Percentiles rank a stretch among this genome's conserved stretches.
Evolutionary conservation across 2,113 vertebrate genomes (phyloP).

Genomic region (Zingel zingel): DNA sequence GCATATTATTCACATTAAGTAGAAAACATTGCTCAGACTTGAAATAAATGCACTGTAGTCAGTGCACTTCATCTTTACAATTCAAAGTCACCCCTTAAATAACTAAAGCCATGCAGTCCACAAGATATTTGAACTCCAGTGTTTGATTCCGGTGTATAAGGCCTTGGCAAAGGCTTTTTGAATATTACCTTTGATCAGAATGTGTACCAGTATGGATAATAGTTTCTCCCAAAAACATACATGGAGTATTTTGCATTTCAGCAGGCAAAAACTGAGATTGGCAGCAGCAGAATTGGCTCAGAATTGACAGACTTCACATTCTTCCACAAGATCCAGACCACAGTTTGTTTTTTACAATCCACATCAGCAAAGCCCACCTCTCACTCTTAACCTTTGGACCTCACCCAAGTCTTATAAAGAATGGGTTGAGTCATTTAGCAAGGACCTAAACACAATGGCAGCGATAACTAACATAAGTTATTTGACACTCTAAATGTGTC

Average conservation of each 20-base stretch:
- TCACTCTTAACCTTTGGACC: slow-evolving; percentile 21
- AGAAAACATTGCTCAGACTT: slow-evolving; percentile 63
- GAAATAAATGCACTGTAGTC: slow-evolving; percentile 65
- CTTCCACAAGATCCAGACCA: slow-evolving; percentile 40
- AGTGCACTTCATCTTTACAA: slow-evolving; percentile 71
- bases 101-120: slow-evolving; percentile 59
- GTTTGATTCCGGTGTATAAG: slow-evolving; percentile 72
- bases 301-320: slow-evolving; percentile 71
- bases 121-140: slow-evolving; percentile 54
- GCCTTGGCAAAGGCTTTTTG: slow-evolving; percentile 58
- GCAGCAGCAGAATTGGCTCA: slow-evolving; percentile 74
- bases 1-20: slow-evolving; percentile 67
- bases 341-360: slow-evolving; percentile 30
- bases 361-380: slow-evolving; percentile 27
- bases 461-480: neutral
- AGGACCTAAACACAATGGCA: slow-evolving; percentile 16
- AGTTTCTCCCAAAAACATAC: slow-evolving; percentile 36
- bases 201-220: slow-evolving; percentile 28
- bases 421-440: neutral
- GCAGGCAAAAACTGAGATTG: slow-evolving; percentile 57
- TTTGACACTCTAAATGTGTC: neutral
- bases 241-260: slow-evolving; percentile 57
- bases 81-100: slow-evolving; percentile 58
- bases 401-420: slow-evolving; percentile 1
- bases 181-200: slow-evolving; percentile 44